Evolutionary conservation across 1,140 invertebrate species (phyloP).

Genomic region (Euwallacea fornicatus): DNA sequence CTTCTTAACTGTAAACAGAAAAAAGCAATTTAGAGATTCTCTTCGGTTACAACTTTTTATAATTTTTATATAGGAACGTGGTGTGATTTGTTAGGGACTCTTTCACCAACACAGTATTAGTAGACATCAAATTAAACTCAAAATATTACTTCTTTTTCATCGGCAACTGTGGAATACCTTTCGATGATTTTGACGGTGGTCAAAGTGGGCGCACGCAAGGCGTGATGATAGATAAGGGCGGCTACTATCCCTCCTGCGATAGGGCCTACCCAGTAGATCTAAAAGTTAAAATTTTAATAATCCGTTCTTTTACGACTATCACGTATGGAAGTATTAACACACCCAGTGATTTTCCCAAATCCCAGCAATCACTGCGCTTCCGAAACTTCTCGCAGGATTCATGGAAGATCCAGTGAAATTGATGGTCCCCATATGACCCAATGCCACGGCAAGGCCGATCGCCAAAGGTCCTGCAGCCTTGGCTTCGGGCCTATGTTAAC

Average conservation of each 20-base stretch:
- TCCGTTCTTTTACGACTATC: no score
- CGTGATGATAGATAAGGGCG: conserved; percentile 73
- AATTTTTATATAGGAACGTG: background rate
- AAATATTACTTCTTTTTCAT: conserved; percentile 67
- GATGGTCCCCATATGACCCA: conserved; percentile 85
- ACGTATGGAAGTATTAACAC: conserved; percentile 48
- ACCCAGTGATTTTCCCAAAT: conserved; percentile 82
- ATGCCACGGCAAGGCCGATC: conserved; percentile 84
- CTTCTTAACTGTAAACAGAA: conserved; percentile 32
- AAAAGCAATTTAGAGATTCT: conserved; percentile 6
- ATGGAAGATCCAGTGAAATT: conserved; percentile 84
- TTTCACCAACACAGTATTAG: conserved; percentile 3
- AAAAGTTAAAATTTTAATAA: conserved; percentile 34
- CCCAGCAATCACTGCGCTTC: conserved; percentile 77
- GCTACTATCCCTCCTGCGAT: conserved; percentile 77
- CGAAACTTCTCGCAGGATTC: conserved; percentile 87
- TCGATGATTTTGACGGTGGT: conserved; percentile 51
- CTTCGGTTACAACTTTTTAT: background rate
- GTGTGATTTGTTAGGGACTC: background rate
- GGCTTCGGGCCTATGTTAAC: conserved; percentile 60
- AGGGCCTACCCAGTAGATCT: conserved; percentile 89
- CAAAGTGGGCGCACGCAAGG: conserved; percentile 64
- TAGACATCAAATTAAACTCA: conserved; percentile 7
- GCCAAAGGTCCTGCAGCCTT: conserved; percentile 82
- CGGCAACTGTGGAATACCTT: conserved; percentile 62